phyloP scores from a whole-genome alignment of 2,113 vertebrate species.

The Silurus glanis region DNA sequence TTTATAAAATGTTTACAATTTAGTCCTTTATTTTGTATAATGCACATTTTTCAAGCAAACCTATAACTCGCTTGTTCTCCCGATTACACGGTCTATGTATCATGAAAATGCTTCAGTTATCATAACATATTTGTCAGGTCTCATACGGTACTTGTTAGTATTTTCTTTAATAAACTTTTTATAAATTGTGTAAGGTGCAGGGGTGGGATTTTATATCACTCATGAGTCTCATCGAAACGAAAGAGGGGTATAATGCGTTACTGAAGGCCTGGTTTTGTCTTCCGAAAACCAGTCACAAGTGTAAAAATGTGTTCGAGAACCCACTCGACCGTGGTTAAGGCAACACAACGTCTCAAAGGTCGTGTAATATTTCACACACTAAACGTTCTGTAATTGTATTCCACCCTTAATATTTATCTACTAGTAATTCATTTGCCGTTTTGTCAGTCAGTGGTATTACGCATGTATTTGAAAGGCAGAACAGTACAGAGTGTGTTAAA shows the following conservation, averaged over 20 bases:
- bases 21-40: neutral
- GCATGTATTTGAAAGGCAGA: neutral
- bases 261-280: neutral
- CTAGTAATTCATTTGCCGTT: neutral
- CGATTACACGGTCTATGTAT: neutral
- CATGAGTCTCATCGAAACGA: neutral
- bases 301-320: neutral
- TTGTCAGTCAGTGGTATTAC: too few relatives aligned
- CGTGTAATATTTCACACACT: too few relatives aligned
- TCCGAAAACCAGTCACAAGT: neutral
- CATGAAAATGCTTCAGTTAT: neutral
- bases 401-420: neutral
- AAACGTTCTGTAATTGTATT: neutral
- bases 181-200: neutral
- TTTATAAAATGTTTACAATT: neutral
- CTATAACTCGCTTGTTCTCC: neutral
- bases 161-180: neutral
- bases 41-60: neutral
- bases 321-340: conserved; percentile 15
- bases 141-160: neutral
- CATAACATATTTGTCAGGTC: neutral
- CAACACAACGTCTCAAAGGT: neutral
- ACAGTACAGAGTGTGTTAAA: neutral
- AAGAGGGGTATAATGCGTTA: neutral
- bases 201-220: neutral